These are phyloP conservation scores for Paramormyrops kingsleyae DNA, from an alignment of 2,113 vertebrate genomes.

Conservation along the genomic window DNA sequence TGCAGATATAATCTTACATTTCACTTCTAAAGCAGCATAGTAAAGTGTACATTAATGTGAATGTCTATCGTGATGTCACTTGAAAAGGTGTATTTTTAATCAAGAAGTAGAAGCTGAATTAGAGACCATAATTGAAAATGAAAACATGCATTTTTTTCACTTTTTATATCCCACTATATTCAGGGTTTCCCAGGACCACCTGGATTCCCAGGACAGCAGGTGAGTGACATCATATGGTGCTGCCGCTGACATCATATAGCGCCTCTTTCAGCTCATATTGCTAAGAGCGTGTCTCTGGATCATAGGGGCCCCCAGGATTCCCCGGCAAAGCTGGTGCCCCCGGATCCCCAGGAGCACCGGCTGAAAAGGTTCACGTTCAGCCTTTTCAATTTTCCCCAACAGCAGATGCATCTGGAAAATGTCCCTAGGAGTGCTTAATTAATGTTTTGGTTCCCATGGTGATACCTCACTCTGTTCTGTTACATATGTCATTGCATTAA, in stretches of 20 bases:
- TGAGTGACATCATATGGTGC: conserved; percentile 49
- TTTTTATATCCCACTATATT: conserved; percentile 20
- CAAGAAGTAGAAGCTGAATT: background rate
- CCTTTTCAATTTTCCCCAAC: background rate
- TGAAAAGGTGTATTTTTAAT: background rate
- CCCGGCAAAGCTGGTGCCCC: conserved; percentile 76
- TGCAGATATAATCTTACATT: background rate
- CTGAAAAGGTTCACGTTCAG: conserved; percentile 71
- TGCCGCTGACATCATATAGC: background rate
- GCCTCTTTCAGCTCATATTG: background rate
- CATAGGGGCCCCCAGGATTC: conserved; percentile 77
- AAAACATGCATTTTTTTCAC: background rate
- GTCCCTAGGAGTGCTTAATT: background rate
- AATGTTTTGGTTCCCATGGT: background rate
- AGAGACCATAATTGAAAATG: background rate
- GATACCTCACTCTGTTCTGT: background rate
- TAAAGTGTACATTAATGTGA: background rate
- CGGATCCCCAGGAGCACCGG: conserved; percentile 67
- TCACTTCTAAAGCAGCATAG: background rate
- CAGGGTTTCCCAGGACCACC: conserved; percentile 89
- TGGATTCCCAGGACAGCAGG: conserved; percentile 82
- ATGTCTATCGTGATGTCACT: background rate
- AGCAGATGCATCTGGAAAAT: background rate
- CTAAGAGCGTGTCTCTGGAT: conserved; percentile 4
- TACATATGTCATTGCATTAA: background rate